These are phyloP conservation scores for Drosophila picticornis DNA, from an alignment of 2,888 invertebrate genomes.

Conservation along the genomic window DNA sequence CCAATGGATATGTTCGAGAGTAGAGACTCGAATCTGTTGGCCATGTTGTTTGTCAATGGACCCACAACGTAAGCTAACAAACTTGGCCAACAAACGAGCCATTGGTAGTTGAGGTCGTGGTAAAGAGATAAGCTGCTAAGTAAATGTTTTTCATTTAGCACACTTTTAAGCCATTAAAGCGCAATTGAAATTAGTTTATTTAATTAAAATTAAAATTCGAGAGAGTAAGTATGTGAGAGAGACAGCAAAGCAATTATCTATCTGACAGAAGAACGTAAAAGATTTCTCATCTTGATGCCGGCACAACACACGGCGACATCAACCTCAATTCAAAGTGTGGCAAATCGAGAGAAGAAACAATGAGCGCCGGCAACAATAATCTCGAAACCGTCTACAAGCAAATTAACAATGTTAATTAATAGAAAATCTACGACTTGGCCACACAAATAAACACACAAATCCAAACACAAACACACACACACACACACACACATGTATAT, in stretches of 20 bases:
- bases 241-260: conserved; percentile 36
- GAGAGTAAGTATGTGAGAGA: conserved; percentile 26
- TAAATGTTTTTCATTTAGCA: conserved; percentile 35
- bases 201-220: conserved; percentile 46
- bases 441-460: conserved; percentile 6
- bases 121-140: conserved; percentile 39
- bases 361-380: conserved; percentile 46
- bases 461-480: background rate
- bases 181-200: conserved; percentile 48
- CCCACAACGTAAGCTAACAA: conserved; percentile 9
- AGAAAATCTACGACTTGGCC: conserved; percentile 58
- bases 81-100: conserved; percentile 19
- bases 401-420: conserved; percentile 80
- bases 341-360: conserved; percentile 37
- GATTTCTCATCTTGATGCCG: conserved; percentile 20
- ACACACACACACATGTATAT: background rate
- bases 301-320: conserved; percentile 16
- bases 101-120: conserved; percentile 28
- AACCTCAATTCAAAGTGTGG: conserved; percentile 45
- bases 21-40: conserved; percentile 29
- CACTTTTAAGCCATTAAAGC: conserved; percentile 57
- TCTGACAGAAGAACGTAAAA: conserved; percentile 17
- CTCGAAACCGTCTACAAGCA: conserved; percentile 50
- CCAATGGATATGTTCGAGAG: conserved; percentile 22
- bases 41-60: conserved; percentile 49